These are phyloP conservation scores for Rhodeus uyekii DNA, from an alignment of 2,797 vertebrate species.

Conservation along the genomic window DNA sequence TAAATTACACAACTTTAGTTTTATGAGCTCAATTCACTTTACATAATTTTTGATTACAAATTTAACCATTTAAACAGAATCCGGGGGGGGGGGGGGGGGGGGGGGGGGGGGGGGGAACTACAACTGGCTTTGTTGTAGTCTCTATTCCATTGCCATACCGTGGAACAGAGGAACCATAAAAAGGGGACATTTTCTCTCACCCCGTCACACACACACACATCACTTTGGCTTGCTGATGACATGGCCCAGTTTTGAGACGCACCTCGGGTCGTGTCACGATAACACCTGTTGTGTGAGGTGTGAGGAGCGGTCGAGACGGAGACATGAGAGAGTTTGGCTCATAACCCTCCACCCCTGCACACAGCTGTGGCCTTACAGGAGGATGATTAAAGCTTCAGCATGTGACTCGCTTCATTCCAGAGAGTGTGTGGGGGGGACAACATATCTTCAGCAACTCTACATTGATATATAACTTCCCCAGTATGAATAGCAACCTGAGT, in stretches of 20 bases:
- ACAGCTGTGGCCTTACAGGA: slow-evolving; percentile 5
- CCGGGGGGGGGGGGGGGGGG: no score
- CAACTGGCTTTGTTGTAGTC: neutral
- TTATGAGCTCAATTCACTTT: neutral
- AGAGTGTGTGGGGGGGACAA: neutral
- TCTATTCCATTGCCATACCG: neutral
- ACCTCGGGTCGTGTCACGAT: neutral
- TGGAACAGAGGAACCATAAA: neutral
- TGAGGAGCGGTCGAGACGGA: neutral
- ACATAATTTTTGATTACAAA: neutral
- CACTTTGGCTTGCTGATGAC: neutral
- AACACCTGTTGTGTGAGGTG: slow-evolving; percentile 47
- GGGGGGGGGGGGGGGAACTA: no score
- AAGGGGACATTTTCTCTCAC: neutral
- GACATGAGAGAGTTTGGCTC: neutral
- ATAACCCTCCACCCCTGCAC: slow-evolving; percentile 33
- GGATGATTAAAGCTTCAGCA: slow-evolving; percentile 43
- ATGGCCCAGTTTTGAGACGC: slow-evolving; percentile 19
- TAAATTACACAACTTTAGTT: neutral
- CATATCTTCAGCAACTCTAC: slow-evolving; percentile 14
- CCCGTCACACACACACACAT: neutral
- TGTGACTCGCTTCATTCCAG: slow-evolving; percentile 32
- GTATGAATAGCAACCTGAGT: neutral
- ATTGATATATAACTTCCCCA: slow-evolving; percentile 5
- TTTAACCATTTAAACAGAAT: neutral